Conservation (phyloP, 1,140 invertebrate species). For the Gryon sp. region DNA sequence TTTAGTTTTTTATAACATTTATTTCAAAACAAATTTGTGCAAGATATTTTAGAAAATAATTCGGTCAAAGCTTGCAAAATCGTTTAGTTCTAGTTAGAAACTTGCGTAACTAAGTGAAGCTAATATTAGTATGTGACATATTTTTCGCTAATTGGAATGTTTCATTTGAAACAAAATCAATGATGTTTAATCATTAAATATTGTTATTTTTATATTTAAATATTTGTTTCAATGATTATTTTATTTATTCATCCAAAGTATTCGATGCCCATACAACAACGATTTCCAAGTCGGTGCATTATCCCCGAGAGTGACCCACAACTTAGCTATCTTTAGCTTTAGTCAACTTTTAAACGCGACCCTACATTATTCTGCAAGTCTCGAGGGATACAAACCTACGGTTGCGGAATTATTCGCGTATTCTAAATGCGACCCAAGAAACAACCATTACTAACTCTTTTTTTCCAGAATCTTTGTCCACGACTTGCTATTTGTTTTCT, state of each 20-base stretch:
- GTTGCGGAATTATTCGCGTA: conserved; percentile 61
- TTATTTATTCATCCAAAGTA: too few relatives aligned
- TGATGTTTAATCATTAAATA: neutral
- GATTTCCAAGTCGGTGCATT: conserved; percentile 52
- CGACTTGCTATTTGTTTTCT: conserved; percentile 25
- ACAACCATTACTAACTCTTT: conserved; percentile 50
- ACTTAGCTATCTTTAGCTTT: conserved; percentile 70
- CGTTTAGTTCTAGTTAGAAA: neutral
- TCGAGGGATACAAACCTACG: conserved; percentile 61
- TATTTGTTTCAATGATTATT: too few relatives aligned
- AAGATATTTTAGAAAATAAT: conserved; percentile 9
- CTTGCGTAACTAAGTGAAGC: conserved; percentile 2
- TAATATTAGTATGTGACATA: conserved; percentile 28
- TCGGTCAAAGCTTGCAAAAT: conserved; percentile 28
- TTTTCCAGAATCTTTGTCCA: conserved; percentile 31
- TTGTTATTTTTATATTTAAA: too few relatives aligned
- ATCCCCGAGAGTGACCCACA: conserved; percentile 65
- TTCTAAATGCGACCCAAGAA: conserved; percentile 53
- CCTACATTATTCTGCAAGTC: conserved; percentile 67
- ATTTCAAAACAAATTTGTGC: neutral
- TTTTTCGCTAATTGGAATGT: neutral
- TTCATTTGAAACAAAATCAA: neutral
- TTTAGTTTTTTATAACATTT: too few relatives aligned
- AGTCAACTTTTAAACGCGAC: conserved; percentile 68
- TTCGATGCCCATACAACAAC: conserved; percentile 39